phyloP scores from a whole-genome alignment of 1,140 invertebrate genomes.

The Aphidius gifuensis region DNA sequence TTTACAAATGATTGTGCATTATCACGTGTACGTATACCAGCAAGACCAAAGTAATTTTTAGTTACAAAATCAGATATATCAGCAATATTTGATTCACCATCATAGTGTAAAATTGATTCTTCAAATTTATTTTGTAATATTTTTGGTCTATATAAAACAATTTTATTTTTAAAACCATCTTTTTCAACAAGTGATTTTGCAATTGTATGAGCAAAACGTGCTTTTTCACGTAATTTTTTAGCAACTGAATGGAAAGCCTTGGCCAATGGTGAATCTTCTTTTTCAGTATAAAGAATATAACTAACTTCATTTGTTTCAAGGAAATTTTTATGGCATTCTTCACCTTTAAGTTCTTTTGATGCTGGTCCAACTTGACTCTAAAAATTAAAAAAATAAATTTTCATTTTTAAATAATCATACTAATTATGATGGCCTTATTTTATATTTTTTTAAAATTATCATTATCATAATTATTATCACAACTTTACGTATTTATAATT shows the following conservation, averaged over 20 bases:
- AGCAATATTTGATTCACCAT: slow-evolving; percentile 65
- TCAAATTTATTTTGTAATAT: slow-evolving; percentile 93
- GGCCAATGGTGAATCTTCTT: slow-evolving; percentile 71
- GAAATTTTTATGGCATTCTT: slow-evolving; percentile 71
- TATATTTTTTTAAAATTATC: too few species aligned
- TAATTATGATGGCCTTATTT: too few species aligned
- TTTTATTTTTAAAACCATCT: slow-evolving; percentile 72
- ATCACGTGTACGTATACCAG: slow-evolving; percentile 82
- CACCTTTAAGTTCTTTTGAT: slow-evolving; percentile 77
- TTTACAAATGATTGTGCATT: slow-evolving; percentile 83
- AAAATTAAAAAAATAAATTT: slow-evolving; percentile 18
- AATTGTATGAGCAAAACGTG: slow-evolving; percentile 81
- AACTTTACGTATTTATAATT: too few species aligned
- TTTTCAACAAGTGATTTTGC: slow-evolving; percentile 72
- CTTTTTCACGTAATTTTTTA: slow-evolving; percentile 86
- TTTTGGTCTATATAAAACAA: slow-evolving; percentile 87
- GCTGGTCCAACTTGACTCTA: slow-evolving; percentile 90
- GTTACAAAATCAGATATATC: slow-evolving; percentile 80
- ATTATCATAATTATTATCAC: too few species aligned
- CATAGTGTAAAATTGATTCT: slow-evolving; percentile 68
- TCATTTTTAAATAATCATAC: background rate
- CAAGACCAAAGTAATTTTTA: slow-evolving; percentile 84
- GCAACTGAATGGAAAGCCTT: slow-evolving; percentile 83
- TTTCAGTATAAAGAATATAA: slow-evolving; percentile 83
- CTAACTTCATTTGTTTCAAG: slow-evolving; percentile 72